Evolutionary conservation across 2,888 invertebrate genomes (phyloP), one percentile per base, ranked within the genome.

Genomic region (Celastrina argiolus): DNA sequence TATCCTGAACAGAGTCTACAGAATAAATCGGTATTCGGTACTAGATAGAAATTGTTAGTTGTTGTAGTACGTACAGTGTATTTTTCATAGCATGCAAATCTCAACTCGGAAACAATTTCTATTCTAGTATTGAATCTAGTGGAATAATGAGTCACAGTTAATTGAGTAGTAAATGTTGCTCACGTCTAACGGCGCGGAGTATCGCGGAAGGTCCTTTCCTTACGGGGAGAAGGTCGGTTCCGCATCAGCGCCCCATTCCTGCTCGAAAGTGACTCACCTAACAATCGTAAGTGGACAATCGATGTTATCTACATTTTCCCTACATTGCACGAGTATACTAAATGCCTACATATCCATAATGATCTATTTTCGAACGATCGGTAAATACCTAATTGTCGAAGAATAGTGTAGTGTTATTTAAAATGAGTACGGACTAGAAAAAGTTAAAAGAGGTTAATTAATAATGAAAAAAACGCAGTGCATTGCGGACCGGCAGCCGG

Each of bases 231-330:
- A 74, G 73, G 75, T 77, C 73, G 75, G 78, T 82, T 81, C 79
- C 80, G 78, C 77, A 68, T 77, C 70, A 72, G 69, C 73, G 74
- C 72, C 77, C 76, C 76, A 77, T 82, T 80, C 80, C 71, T 73
- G 71, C 75, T 75, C 72, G 75, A 79, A 78, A 77, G 77, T 80
- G 78, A 78, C 75, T 78, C 78, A 78, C 71, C 68, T 67, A 65
- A 66, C 68, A 59, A 59, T 65, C 39, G 65, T 65, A 22, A 56
- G 39, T 65, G 36, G 51, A 31, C 64, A 58, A 26, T 58, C 65
- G 39, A 65, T 41, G 31, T 59, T 58, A 65, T 58, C 65, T 42
- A 39, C 31, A 58, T 59, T 59, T 66, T 66, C 42, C 58, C 58
- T 58, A 31, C 56, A 41, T 39, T 31, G 41, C 65, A 42, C 58